Evolutionary conservation across 1,140 invertebrate genomes (phyloP).

Genomic region (Polypedilum pembai): DNA sequence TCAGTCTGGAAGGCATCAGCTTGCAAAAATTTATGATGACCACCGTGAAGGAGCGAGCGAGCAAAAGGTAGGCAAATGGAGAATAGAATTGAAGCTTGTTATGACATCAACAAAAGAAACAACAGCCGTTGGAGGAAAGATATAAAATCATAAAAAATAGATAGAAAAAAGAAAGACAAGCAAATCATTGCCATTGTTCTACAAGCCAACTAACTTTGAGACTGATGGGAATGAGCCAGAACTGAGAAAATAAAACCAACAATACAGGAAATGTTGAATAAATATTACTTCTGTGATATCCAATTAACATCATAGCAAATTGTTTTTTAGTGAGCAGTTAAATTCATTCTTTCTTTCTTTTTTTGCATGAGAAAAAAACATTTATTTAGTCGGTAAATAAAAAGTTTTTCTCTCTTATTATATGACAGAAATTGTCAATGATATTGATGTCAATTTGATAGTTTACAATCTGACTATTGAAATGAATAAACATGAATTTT

Average conservation of each 20-base stretch:
- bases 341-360: too few species aligned
- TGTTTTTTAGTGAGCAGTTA: background rate
- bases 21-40: slow-evolving; percentile 25
- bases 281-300: slow-evolving; percentile 9
- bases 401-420: background rate
- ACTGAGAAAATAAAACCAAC: background rate
- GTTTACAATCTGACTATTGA: too few species aligned
- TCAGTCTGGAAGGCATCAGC: slow-evolving; percentile 4
- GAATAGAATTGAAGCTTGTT: slow-evolving; percentile 2
- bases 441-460: too few species aligned
- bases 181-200: slow-evolving; percentile 13
- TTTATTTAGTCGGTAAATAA: background rate
- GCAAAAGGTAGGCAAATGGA: background rate
- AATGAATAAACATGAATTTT: too few species aligned
- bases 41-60: slow-evolving; percentile 9
- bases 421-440: too few species aligned
- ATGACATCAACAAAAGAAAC: slow-evolving; percentile 11
- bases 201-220: background rate
- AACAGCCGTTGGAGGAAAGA: background rate
- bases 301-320: slow-evolving; percentile 19
- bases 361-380: background rate
- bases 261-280: slow-evolving; percentile 18
- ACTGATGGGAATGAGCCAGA: background rate
- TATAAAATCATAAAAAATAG: background rate
- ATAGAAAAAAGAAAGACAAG: background rate